phyloP scores from a whole-genome alignment of 2,888 invertebrate genomes.

The Ashinkailepas kermadecensis region DNA sequence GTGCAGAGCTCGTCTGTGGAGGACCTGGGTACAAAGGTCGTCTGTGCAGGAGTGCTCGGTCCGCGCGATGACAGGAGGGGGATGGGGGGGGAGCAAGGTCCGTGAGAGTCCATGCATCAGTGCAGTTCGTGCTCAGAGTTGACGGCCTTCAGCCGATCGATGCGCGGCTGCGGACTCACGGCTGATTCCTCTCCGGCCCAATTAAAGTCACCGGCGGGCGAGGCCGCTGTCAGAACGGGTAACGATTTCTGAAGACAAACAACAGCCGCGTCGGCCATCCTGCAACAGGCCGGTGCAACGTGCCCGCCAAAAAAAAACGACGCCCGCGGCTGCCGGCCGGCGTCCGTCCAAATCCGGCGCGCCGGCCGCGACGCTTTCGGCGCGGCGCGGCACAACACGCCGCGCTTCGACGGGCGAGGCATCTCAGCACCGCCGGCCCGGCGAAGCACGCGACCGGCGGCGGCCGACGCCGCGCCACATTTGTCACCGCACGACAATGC shows the following conservation, averaged over 20 bases:
- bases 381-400: neutral
- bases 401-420: neutral
- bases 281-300: neutral
- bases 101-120: too few relatives aligned
- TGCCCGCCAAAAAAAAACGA: neutral
- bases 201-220: neutral
- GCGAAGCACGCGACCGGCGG: neutral
- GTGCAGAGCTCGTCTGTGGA: too few relatives aligned
- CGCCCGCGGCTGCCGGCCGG: neutral
- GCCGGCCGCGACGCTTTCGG: neutral
- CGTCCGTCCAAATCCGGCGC: neutral
- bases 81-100: too few relatives aligned
- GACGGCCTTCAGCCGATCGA: too few relatives aligned
- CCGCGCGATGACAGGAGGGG: too few relatives aligned
- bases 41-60: too few relatives aligned
- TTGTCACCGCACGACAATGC: neutral
- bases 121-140: too few relatives aligned
- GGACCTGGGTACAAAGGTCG: too few relatives aligned
- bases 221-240: neutral
- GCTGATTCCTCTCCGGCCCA: neutral
- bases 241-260: conserved; percentile 16
- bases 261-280: neutral
- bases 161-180: neutral
- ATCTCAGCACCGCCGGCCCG: neutral
- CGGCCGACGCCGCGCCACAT: neutral